Base-by-base conservation (phyloP, 2,797 vertebrate genomes). In the Lepilemur septentrionalis region DNA sequence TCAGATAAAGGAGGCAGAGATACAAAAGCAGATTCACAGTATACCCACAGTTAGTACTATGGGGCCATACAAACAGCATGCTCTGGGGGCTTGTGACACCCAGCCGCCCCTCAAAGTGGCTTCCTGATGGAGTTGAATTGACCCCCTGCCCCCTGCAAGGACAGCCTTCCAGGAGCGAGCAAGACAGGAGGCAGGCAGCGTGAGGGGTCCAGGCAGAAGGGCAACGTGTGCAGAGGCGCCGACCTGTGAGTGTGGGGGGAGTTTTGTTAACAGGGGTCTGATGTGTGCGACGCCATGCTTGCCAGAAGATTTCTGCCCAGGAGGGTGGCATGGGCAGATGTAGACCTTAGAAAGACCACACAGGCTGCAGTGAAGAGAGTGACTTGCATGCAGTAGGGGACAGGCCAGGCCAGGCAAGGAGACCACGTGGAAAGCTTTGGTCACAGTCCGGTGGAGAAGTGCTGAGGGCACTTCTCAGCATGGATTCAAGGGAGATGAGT, bases 241-340 rank as follows among this genome's bases (percentile, higher is more conserved):
- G 46, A 61, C 70, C 30, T 32, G 0, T 2, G 79, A n/a, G 38
- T n/a, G 1, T 6, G 10, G 28, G 5, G 38, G 17, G 63, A 65
- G 17, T 18, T 35, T 18, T 18, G 32, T 67, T 67, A 3, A 38
- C 55, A 14, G 10, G 23, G 32, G 8, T 48, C 84, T 28, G 0
- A 22, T 0, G 9, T 1, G 9, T 14, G 2, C 48, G 22, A 12
- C 2, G 6, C 22, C 1, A 0, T 1, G 11, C 38, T 57, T n/a
- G 12, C 30, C 46, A 28, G 85, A 35, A 63, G 65, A 22, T 38
- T 20, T 43, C 89, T 23, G 6, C 35, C 52, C 28, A 2, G 52
- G 22, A 93, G 50, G 1, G 14, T 17, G 5, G 11, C 0, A 20
- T 32, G 55, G 59, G 59, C 6, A 57, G 48, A 23, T 4, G 46